phyloP scores from a whole-genome alignment of 1,140 invertebrate species.

The Papilio polyxenes region DNA sequence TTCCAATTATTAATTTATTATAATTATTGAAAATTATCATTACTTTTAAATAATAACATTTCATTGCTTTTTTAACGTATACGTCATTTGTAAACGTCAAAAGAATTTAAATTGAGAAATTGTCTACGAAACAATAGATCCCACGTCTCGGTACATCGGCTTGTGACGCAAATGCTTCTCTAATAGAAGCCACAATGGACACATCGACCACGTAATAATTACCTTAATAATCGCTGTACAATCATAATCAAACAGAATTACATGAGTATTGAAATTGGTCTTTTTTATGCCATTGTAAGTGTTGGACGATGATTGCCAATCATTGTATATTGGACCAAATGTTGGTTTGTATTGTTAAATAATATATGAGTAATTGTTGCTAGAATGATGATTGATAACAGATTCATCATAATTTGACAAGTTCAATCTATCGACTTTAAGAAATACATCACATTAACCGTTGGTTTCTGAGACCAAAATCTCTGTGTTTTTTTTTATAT shows the following conservation, averaged over 20 bases:
- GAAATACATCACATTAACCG: background rate
- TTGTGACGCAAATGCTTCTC: slow-evolving; percentile 60
- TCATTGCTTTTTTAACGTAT: background rate
- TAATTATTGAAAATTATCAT: too few relatives aligned
- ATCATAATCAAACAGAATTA: slow-evolving; percentile 76
- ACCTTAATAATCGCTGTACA: slow-evolving; percentile 70
- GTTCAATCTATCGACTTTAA: slow-evolving; percentile 18
- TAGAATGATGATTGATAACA: slow-evolving; percentile 48
- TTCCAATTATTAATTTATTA: too few relatives aligned
- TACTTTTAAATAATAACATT: background rate
- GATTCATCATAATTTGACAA: slow-evolving; percentile 25
- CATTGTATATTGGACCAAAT: slow-evolving; percentile 55
- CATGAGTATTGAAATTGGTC: slow-evolving; percentile 63
- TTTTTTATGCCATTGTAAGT: slow-evolving; percentile 61
- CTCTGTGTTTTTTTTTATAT: too few relatives aligned
- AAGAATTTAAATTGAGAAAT: slow-evolving; percentile 4
- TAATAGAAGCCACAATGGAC: slow-evolving; percentile 67
- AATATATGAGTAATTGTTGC: slow-evolving; percentile 65
- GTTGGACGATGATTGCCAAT: slow-evolving; percentile 60
- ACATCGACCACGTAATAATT: slow-evolving; percentile 68
- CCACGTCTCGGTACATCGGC: slow-evolving; percentile 53
- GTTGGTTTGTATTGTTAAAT: slow-evolving; percentile 52
- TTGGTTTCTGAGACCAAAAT: background rate
- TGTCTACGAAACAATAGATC: slow-evolving; percentile 47
- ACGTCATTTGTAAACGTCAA: background rate